Base-by-base conservation (phyloP, 92 coral and sea anemone species). In the Zoanthus gigantus region DNA sequence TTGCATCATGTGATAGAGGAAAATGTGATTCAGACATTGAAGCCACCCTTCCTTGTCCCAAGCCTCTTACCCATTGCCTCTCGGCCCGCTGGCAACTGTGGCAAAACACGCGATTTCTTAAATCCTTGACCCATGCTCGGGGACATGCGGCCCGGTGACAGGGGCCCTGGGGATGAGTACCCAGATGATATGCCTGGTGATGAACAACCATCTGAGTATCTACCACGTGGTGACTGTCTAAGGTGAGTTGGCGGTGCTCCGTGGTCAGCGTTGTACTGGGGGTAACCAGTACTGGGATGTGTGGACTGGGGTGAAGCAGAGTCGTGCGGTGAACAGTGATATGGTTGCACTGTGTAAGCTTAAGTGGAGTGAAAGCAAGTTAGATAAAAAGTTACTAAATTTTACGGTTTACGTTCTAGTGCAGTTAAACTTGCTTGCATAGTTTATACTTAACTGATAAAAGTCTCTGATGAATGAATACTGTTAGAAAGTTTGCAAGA, bases 121-220 rank as follows among this genome's bases (percentile, higher is more conserved):
- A 79, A 90, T 84, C 96, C 98, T 88, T 94, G 98, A 84, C 98
- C 94, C 72, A 92, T 90, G 68, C 92, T 93, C 74, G 98, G 98
- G 96, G 98, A 95, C 87, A 92, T 91, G 47, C 98, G 91, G 74
- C 98, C 98, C 75, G 98, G 94, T 66, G 98, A 92, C 87, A 88
- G 92, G 92, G 92, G 91, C 84, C 96, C 96, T 72, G 99, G 95
- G 86, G 94, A 88, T 18, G 91, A 84, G 79, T 93, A 95, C 81
- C 94, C 98, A 83, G 86, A 83, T 29, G 92, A 90, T 89, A 94
- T 94, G 71, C 96, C 89, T 45, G 98, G 94, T 71, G 98, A 93
- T 91, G 92, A 89, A 91, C 95, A 92, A 75, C 93, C 95, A 88
- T 94, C 95, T 79, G 86, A 92, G 78, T 86, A 80, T 76, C 96